Conservation (phyloP, 2,888 invertebrate species). For the Platycheirus albimanus region DNA sequence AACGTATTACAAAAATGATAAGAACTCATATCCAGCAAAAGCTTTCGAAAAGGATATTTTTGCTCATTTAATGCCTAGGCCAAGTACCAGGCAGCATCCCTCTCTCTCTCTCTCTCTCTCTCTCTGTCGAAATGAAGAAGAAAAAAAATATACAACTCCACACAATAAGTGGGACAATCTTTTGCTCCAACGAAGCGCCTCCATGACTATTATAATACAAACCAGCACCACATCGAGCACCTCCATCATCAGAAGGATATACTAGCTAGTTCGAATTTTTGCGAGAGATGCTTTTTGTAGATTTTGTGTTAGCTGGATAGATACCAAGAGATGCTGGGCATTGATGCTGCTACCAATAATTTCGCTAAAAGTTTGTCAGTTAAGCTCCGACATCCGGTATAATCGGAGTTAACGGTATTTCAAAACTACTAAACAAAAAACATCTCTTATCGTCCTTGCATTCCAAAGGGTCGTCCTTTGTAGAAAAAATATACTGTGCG, state of each 20-base stretch:
- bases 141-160: too few species aligned
- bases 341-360: constrained; percentile 48
- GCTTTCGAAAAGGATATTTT: constrained; percentile 61
- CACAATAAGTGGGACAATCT: constrained; percentile 66
- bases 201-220: constrained; percentile 32
- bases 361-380: constrained; percentile 70
- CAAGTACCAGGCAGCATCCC: constrained; percentile 70
- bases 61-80: constrained; percentile 52
- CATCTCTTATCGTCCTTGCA: constrained; percentile 55
- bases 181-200: constrained; percentile 55
- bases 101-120: too few species aligned
- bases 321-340: constrained; percentile 71
- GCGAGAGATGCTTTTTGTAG: constrained; percentile 54
- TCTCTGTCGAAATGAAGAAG: too few species aligned
- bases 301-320: constrained; percentile 49
- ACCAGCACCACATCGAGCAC: too few species aligned
- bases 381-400: constrained; percentile 73
- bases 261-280: constrained; percentile 8
- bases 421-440: constrained; percentile 17
- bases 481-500: constrained; percentile 12
- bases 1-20: constrained; percentile 22
- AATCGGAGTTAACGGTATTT: constrained; percentile 70
- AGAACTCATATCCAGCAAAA: constrained; percentile 58
- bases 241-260: constrained; percentile 23
- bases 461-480: constrained; percentile 46